These are phyloP conservation scores for Drosophila nigricruria DNA, from an alignment of 2,888 invertebrate species.

Conservation along the genomic window DNA sequence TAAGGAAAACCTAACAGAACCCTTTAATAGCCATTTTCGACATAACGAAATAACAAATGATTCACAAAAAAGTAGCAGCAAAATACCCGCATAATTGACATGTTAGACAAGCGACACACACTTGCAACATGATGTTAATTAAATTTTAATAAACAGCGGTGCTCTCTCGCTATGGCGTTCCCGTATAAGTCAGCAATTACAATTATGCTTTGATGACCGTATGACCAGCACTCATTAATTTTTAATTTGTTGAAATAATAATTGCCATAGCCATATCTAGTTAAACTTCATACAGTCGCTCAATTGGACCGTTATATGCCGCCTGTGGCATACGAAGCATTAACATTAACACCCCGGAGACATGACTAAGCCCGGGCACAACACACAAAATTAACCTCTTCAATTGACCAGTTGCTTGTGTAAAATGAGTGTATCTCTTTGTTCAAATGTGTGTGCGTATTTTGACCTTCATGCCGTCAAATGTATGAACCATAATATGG, in stretches of 20 bases:
- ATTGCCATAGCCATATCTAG: constrained; percentile 56
- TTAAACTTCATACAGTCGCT: constrained; percentile 18
- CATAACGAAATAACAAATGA: neutral
- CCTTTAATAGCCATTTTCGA: neutral
- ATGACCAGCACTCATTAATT: constrained; percentile 76
- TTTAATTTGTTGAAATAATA: constrained; percentile 77
- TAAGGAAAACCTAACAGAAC: neutral
- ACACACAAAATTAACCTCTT: constrained; percentile 71
- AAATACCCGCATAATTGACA: constrained; percentile 65
- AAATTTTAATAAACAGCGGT: constrained; percentile 66
- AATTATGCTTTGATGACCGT: constrained; percentile 75
- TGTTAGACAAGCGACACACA: constrained; percentile 37
- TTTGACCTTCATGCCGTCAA: constrained; percentile 72
- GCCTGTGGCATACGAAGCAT: constrained; percentile 55
- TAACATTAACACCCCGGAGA: constrained; percentile 66
- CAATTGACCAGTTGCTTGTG: constrained; percentile 64
- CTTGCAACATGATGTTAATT: constrained; percentile 54
- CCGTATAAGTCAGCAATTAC: constrained; percentile 66
- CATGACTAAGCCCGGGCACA: constrained; percentile 67
- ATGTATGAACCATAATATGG: constrained; percentile 21
- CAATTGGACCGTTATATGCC: constrained; percentile 38
- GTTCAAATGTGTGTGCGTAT: constrained; percentile 30
- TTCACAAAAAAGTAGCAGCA: constrained; percentile 2
- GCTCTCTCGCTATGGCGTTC: constrained; percentile 17
- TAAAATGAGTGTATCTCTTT: constrained; percentile 19